Base-by-base conservation (phyloP, 2,888 invertebrate species). In the Mystacides longicornis region DNA sequence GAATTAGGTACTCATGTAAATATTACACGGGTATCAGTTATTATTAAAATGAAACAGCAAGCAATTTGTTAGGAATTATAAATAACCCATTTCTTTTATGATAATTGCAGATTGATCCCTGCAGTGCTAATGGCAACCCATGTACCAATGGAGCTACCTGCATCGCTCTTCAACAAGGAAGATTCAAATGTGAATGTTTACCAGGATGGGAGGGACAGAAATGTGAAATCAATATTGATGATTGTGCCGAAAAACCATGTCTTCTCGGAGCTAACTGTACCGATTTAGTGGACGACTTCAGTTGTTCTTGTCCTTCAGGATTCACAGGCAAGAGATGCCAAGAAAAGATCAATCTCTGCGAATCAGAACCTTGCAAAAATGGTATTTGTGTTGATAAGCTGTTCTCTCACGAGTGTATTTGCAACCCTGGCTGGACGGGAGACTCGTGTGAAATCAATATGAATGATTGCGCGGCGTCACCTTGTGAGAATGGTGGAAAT, bases 201-300 rank as follows among this genome's bases (percentile, higher is more conserved):
- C 88, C 93, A 19, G 99, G 99, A 42, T 99, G 98, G 97, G 93
- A 94, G 69, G 99, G 99, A 57, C 89, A 92, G 64, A 86, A 88
- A 58, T 99, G 99, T 70, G 93, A 95, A 68, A 81, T 80, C n/a
- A 93, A 95, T 67, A 90, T 85, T 60, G 88, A 97, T 66, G 96
- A 97, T 67, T 97, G 96, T 69, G 86, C 90, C 4, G 94, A 94
- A 69, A 86, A 86, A 62, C 96, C 96, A 22, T 95, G 95, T 68
- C 78, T 94, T 1, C 75, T 97, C 22, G 91, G 89, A 1, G 87
- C 95, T 1, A 89, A 89, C 63, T 97, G 97, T 69, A 93, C 94
- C 0, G 98, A 98, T 71, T 78, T 96, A 63, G 85, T 97, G 0
- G 91, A 91, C 60, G 97, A 97, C 69, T 99, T 96, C 69, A 86